Conservation (phyloP, 2,113 vertebrate species). For the Cynoglossus semilaevis region DNA sequence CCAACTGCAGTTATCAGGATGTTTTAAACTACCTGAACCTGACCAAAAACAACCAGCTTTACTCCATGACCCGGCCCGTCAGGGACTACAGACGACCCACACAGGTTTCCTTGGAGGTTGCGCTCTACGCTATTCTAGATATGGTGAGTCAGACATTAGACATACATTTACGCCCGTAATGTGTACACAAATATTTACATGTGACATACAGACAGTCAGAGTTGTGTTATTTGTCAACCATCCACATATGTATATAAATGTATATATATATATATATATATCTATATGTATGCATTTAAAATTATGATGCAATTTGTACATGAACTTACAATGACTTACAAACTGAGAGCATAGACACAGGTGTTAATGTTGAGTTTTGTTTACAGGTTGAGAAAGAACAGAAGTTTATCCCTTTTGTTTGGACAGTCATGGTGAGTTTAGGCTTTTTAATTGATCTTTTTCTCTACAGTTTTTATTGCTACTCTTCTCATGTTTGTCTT, state of each 20-base stretch:
- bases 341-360: too few relatives aligned
- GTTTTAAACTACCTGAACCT: conserved; percentile 61
- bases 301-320: too few relatives aligned
- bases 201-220: too few relatives aligned
- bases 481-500: background rate
- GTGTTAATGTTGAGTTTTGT: conserved; percentile 1
- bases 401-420: conserved; percentile 60
- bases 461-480: background rate
- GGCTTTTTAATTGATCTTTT: background rate
- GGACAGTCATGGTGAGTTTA: conserved; percentile 51
- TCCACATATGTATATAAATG: too few relatives aligned
- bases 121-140: conserved; percentile 65
- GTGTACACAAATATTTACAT: too few relatives aligned
- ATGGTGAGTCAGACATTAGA: conserved; percentile 40
- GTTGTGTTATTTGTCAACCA: too few relatives aligned
- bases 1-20: conserved; percentile 60
- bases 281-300: too few relatives aligned
- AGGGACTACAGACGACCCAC: conserved; percentile 56
- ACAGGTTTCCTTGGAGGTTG: conserved; percentile 39
- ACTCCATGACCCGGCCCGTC: conserved; percentile 53
- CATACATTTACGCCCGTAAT: too few relatives aligned
- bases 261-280: too few relatives aligned
- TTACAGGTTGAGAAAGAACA: conserved; percentile 65
- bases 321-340: too few relatives aligned
- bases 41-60: conserved; percentile 50